Evolutionary conservation across 2,888 invertebrate genomes (phyloP), one percentile per base, ranked within the genome.

Genomic region (Drosophila colorata): DNA sequence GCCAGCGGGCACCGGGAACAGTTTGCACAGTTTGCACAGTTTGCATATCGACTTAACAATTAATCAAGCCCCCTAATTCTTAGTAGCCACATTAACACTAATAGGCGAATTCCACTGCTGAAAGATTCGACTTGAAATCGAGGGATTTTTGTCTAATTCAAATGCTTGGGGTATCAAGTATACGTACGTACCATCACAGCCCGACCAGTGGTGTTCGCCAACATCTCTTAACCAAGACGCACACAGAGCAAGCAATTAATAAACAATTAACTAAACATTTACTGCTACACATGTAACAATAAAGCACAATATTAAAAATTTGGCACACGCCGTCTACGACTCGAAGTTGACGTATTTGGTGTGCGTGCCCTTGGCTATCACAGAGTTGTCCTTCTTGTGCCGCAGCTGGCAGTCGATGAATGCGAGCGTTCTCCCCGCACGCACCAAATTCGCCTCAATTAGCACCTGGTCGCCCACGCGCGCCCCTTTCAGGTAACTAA

Each of bases 361-460:
- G 90, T 98, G 98, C 67, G 94, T 93, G 44, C 97, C 98, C 65
- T 94, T 95, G 8, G 97, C 98, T 55, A 98, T 91, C 2, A 97
- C 80, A 46, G 93, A 93, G 59, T 96, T 95, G 55, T 94, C 95
- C 16, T 93, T 93, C 91, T 97, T 97, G 74, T 96, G 95, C 53
- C 93, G 94, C 1, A 98, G 93, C 80, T 96, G 95, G n/a, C 97
- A 96, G 81, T 95, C 95, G 8, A 98, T 93, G 90, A 96, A 98
- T 0, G 97, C 98, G 60, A 98, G 91, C 37, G 94, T 95, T 81
- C 94, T 95, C 2, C 98, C 98, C 43, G 94, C 93, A 91, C 95
- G 96, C 33, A 95, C 92, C 1, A 96, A 96, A 58, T 94, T 93
- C 0, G 97, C 96, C 90, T 96, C 95, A 3, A 98, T 94, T 61